Evolutionary conservation across 2,888 invertebrate genomes (phyloP).

Genomic region (Pheosia tremula): DNA sequence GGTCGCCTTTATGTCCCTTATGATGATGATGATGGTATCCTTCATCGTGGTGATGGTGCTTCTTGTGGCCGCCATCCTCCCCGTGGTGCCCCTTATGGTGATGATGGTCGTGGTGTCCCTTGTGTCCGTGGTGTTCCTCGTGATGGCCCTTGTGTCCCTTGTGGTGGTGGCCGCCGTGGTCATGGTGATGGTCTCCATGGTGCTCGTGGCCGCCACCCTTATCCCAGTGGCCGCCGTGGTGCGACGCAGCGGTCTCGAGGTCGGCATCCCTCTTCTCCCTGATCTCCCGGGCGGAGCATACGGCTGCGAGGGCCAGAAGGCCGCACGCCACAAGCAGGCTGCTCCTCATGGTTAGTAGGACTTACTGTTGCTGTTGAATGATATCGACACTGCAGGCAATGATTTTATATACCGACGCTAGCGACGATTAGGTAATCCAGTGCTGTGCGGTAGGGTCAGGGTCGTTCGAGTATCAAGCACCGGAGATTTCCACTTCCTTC

Average conservation of each 20-base stretch:
- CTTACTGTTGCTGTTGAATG: constrained; percentile 58
- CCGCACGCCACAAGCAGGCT: constrained; percentile 58
- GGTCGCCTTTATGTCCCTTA: constrained; percentile 86
- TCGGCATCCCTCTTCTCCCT: constrained; percentile 75
- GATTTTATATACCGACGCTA: constrained; percentile 72
- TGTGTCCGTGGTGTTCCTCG: constrained; percentile 85
- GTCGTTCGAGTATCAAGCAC: constrained; percentile 47
- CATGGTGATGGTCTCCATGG: constrained; percentile 84
- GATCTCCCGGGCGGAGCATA: constrained; percentile 75
- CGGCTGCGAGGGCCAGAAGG: constrained; percentile 75
- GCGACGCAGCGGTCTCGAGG: constrained; percentile 77
- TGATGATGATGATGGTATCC: constrained; percentile 86
- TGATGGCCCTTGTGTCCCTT: constrained; percentile 88
- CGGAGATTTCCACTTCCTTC: constrained; percentile 63
- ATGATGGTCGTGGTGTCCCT: constrained; percentile 88
- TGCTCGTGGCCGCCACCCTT: constrained; percentile 81
- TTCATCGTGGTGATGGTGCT: constrained; percentile 85
- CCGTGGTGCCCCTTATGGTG: constrained; percentile 83
- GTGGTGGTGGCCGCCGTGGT: constrained; percentile 86
- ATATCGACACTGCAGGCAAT: constrained; percentile 58
- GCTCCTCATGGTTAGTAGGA: constrained; percentile 59
- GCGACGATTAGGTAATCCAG: constrained; percentile 62
- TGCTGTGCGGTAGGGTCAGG: constrained; percentile 64
- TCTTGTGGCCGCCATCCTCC: constrained; percentile 85
- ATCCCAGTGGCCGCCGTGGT: constrained; percentile 51